Evolutionary conservation across 2,888 invertebrate genomes (phyloP).

Genomic region (Lagria hirta): DNA sequence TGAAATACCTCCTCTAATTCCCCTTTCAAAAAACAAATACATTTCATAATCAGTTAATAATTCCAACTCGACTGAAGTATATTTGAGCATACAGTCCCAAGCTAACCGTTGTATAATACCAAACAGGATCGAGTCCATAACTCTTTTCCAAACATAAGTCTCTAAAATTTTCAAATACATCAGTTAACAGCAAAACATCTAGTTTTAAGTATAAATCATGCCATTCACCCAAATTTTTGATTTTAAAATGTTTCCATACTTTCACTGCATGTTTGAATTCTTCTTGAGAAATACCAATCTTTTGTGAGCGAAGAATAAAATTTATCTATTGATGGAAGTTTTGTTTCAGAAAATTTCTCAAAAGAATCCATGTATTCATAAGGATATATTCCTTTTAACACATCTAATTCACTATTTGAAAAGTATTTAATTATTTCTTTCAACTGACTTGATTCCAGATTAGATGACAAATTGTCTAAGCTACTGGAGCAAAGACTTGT

Average conservation of each 20-base stretch:
- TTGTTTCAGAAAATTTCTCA: conserved; percentile 13
- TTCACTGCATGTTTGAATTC: conserved; percentile 19
- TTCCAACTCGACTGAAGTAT: conserved; percentile 21
- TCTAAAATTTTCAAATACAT: conserved; percentile 42
- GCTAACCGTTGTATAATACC: conserved; percentile 32
- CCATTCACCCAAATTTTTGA: conserved; percentile 36
- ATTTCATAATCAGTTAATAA: conserved; percentile 22
- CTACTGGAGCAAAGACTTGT: conserved; percentile 2
- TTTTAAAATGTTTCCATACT: conserved; percentile 23
- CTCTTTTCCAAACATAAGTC: conserved; percentile 27
- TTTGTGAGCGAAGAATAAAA: conserved; percentile 12
- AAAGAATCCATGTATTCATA: conserved; percentile 13
- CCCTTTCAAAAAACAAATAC: conserved; percentile 21
- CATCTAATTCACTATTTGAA: conserved; percentile 12
- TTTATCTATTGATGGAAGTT: conserved; percentile 10
- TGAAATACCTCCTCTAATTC: conserved; percentile 21
- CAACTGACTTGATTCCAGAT: conserved; percentile 8
- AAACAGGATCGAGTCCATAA: conserved; percentile 37
- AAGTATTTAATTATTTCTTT: conserved; percentile 13
- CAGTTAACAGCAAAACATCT: conserved; percentile 39
- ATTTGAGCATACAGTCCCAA: conserved; percentile 35
- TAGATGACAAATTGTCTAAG: conserved; percentile 6
- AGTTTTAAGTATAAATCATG: conserved; percentile 37
- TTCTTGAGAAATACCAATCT: conserved; percentile 17
- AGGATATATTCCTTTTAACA: conserved; percentile 12